Evolutionary conservation across 2,113 vertebrate genomes (phyloP).

Genomic region (Phocoena phocoena): DNA sequence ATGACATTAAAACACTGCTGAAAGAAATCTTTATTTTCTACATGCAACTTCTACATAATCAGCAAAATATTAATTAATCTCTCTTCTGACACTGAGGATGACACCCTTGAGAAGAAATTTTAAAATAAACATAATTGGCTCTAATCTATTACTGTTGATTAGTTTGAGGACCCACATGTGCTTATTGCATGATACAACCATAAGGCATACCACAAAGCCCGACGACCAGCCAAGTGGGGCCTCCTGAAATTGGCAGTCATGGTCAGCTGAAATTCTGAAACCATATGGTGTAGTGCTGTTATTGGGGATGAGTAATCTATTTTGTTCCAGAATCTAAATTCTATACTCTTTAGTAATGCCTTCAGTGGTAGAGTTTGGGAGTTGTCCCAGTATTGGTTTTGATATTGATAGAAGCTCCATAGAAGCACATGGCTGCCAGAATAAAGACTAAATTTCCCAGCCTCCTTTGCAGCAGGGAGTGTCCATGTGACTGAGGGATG

Average conservation of each 20-base stretch:
- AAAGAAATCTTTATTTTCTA: not conserved
- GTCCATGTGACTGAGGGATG: not conserved
- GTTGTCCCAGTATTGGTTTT: not conserved
- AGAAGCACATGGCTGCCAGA: not conserved
- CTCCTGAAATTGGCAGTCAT: conserved; percentile 65
- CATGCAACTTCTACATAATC: conserved; percentile 24
- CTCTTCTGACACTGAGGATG: not conserved
- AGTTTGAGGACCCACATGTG: conserved; percentile 30
- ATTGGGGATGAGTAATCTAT: conserved; percentile 29
- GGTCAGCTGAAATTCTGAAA: conserved; percentile 61
- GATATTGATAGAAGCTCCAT: not conserved
- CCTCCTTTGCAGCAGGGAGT: not conserved
- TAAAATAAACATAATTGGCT: conserved; percentile 50
- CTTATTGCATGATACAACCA: not conserved
- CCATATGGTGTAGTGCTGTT: conserved; percentile 56
- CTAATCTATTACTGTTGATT: conserved; percentile 26
- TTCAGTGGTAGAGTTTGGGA: not conserved
- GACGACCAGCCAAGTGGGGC: conserved; percentile 60
- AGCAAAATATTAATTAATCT: conserved; percentile 37
- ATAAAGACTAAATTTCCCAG: conserved; percentile 31
- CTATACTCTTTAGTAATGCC: not conserved
- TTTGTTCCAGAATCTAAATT: conserved; percentile 26
- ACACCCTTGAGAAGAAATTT: conserved; percentile 17
- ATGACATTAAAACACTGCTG: not conserved
- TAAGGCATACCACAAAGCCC: conserved; percentile 18